Evolutionary conservation across 2,113 vertebrate species (phyloP).

Genomic region (Neomonachus schauinslandi): DNA sequence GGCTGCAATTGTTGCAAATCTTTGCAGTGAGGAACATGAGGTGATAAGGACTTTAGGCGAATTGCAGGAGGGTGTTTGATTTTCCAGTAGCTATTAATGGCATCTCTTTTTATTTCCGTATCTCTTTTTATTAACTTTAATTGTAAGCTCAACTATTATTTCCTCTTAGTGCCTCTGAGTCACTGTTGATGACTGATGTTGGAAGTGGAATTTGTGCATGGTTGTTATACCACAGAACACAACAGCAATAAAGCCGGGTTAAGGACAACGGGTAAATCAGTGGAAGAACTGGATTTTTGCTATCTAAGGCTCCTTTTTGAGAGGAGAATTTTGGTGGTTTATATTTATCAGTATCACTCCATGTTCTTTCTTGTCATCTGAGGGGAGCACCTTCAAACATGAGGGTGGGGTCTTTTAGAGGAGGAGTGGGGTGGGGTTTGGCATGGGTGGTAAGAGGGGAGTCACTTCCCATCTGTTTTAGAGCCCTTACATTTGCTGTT

Average conservation of each 20-base stretch:
- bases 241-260: rapidly evolving
- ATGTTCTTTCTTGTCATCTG: background rate
- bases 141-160: background rate
- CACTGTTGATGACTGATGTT: background rate
- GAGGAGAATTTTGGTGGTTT: background rate
- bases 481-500: background rate
- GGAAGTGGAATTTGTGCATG: background rate
- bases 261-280: too few species aligned
- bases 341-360: background rate
- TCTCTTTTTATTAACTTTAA: background rate
- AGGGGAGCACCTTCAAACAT: background rate
- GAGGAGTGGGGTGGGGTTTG: background rate
- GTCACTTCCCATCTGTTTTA: background rate
- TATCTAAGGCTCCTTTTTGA: background rate
- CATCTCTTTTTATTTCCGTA: background rate
- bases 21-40: too few species aligned
- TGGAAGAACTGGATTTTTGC: background rate
- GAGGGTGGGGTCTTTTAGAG: background rate
- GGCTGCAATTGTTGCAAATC: background rate
- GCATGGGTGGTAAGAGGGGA: background rate
- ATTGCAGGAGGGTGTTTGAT: background rate
- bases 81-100: background rate
- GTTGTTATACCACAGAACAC: rapidly evolving
- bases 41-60: background rate
- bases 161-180: background rate